phyloP scores from a whole-genome alignment of 2,888 invertebrate species.

The Lasioglossum malachurum region DNA sequence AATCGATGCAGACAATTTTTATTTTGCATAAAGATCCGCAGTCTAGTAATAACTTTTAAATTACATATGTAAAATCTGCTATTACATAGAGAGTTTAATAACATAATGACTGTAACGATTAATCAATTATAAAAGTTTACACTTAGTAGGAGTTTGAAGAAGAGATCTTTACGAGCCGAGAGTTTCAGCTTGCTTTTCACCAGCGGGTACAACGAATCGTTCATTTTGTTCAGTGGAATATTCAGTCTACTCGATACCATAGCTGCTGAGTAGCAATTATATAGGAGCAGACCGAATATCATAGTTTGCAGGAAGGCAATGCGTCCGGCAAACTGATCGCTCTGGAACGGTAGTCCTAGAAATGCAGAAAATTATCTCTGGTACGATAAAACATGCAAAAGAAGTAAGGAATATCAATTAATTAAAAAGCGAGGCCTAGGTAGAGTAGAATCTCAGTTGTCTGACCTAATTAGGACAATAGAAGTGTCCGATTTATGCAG shows the following conservation, averaged over 20 bases:
- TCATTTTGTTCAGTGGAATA: slow-evolving; percentile 78
- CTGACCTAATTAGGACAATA: neutral
- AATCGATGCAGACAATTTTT: too few species aligned
- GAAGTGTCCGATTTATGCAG: neutral
- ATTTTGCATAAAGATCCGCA: too few species aligned
- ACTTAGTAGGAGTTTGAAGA: slow-evolving; percentile 68
- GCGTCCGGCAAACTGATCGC: slow-evolving; percentile 72
- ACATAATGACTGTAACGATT: neutral
- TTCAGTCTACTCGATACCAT: slow-evolving; percentile 79
- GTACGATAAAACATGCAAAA: neutral
- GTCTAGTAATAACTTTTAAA: too few species aligned
- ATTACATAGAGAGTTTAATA: neutral
- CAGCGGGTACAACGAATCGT: slow-evolving; percentile 78
- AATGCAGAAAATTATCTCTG: neutral
- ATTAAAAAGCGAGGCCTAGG: neutral
- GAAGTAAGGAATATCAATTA: neutral
- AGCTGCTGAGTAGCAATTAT: slow-evolving; percentile 80
- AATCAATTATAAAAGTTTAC: slow-evolving; percentile 54
- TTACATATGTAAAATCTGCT: too few species aligned
- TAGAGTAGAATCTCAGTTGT: neutral
- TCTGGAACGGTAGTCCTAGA: slow-evolving; percentile 74
- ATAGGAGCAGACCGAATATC: slow-evolving; percentile 76
- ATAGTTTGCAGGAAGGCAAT: slow-evolving; percentile 76
- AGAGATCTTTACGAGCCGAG: slow-evolving; percentile 68
- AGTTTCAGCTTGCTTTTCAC: slow-evolving; percentile 68